A percentile compares a stretch with the other conserved stretches of the same genome.
Evolutionary conservation across 1,140 invertebrate genomes (phyloP).

Genomic region (Caenorhabditis brenneri): DNA sequence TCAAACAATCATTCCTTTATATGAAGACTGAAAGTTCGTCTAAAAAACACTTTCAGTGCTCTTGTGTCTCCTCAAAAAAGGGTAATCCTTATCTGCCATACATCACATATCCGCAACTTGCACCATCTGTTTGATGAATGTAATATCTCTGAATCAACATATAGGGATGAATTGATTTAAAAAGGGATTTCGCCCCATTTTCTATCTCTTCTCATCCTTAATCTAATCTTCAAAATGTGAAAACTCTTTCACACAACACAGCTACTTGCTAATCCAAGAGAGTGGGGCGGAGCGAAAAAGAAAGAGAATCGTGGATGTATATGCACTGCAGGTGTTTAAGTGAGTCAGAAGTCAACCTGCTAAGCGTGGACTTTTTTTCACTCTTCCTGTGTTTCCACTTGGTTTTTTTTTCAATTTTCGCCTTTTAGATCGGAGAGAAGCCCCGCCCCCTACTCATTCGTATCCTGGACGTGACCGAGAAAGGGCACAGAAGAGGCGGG

Average conservation of each 20-base stretch:
- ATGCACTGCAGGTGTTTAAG: constrained; percentile 18
- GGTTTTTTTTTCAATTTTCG: background rate
- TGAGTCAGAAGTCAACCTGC: constrained; percentile 21
- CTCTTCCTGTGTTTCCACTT: constrained; percentile 1
- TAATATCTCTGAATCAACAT: background rate
- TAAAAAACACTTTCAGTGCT: background rate
- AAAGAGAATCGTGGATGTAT: background rate
- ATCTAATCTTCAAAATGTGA: constrained; percentile 15
- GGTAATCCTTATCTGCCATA: background rate
- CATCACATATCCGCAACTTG: background rate
- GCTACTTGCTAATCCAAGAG: background rate
- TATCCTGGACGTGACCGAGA: background rate
- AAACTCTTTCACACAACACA: constrained; percentile 10
- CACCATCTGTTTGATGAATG: background rate
- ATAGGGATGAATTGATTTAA: background rate
- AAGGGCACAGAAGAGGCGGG: background rate
- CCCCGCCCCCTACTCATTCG: background rate
- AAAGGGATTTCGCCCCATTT: constrained; percentile 12
- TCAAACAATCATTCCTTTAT: too few species aligned
- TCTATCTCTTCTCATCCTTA: constrained; percentile 12
- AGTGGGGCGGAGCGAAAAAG: background rate
- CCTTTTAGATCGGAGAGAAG: background rate
- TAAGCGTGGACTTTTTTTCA: background rate
- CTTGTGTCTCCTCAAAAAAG: background rate
- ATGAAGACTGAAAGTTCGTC: background rate